phyloP scores from a whole-genome alignment of 2,797 vertebrate species.

The Lagorchestes hirsutus region DNA sequence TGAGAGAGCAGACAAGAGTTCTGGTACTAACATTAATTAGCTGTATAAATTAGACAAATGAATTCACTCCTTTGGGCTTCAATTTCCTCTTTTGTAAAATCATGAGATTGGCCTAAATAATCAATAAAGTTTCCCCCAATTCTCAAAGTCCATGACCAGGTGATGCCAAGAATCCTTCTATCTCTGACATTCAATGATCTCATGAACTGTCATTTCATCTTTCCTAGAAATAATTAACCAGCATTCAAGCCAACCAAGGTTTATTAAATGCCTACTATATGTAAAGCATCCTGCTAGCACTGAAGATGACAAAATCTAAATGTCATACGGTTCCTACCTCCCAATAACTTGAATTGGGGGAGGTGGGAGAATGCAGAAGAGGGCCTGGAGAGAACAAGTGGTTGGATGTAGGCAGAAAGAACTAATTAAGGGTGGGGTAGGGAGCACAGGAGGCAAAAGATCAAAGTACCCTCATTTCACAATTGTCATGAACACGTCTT shows the following conservation, averaged over 20 bases:
- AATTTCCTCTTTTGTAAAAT: background rate
- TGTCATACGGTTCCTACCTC: background rate
- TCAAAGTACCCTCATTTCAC: background rate
- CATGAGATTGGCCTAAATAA: background rate
- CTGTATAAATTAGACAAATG: background rate
- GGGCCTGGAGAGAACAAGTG: too few relatives aligned
- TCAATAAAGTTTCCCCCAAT: background rate
- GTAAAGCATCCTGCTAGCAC: background rate
- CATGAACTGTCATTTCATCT: background rate
- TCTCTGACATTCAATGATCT: background rate
- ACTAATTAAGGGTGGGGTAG: background rate
- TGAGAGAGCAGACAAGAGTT: constrained; percentile 17
- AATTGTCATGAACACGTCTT: background rate
- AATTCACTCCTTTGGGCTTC: background rate
- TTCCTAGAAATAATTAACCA: background rate
- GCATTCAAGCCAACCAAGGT: background rate
- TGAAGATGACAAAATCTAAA: background rate
- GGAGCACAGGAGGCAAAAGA: background rate
- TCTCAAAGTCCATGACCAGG: background rate
- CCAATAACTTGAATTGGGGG: background rate
- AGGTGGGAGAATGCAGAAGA: too few relatives aligned
- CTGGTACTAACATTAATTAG: constrained; percentile 8
- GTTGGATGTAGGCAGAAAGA: background rate
- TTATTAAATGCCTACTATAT: background rate
- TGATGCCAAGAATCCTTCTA: background rate